Evolutionary conservation across 2,797 vertebrate genomes (phyloP), one percentile per base, ranked within the genome.

Genomic region (Melanotaenia nigrans): DNA sequence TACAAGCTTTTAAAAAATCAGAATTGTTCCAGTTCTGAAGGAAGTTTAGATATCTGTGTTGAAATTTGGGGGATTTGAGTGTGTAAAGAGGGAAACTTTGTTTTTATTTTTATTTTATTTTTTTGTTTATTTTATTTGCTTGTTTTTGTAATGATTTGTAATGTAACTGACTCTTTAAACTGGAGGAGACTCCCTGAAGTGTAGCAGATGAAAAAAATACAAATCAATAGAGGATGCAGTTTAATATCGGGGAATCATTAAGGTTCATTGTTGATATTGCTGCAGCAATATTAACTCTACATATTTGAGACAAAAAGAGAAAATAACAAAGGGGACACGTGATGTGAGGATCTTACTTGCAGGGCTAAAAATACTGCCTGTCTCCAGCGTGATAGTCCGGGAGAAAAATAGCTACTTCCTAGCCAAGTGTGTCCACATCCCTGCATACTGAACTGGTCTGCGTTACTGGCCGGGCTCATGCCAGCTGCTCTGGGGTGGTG

Each of bases 341-440:
- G 85, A 88, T 78, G 64, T 42, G 53, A 78, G 36, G 55, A 33
- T 79, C 61, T 84, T 71, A 68, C 70, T 83, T 70, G 59, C 74
- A 57, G 67, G 51, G 72, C 87, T 91, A 93, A 90, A 91, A 90
- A 91, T 90, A 91, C 79, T 45, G 56, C 56, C 69, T 28, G 70
- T 76, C 79, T 84, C 71, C 69, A 5, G 51, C 58, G 78, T 83
- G 68, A 86, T 82, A 73, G 68, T 91, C 70, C 67, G 49, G 73
- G 77, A 88, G 85, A 79, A 68, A 84, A 85, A 87, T 72, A 59
- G 68, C 76, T 73, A 78, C 71, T 75, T 85, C 69, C 3, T 3
- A 60, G 71, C 73, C 65, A 75, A 78, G 68, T 72, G 71, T 70
- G 70, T 84, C 75, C 68, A 25, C 8, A 42, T 74, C 73, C 71